Evolutionary conservation across 2,888 invertebrate genomes (phyloP).

Genomic region (Deilephila elpenor): DNA sequence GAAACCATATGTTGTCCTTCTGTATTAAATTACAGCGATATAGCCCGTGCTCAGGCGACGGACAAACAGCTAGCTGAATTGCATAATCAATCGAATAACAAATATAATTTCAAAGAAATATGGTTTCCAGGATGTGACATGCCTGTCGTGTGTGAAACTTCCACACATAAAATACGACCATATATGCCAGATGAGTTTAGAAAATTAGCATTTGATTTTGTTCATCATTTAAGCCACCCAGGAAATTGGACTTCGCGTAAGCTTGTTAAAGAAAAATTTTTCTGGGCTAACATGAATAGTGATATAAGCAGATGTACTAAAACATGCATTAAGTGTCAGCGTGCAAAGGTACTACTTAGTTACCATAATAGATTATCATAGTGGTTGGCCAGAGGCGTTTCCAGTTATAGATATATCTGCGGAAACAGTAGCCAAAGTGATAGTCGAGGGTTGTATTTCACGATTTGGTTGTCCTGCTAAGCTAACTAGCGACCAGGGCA

Average conservation of each 20-base stretch:
- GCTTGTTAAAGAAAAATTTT: too few relatives aligned
- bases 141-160: background rate
- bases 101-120: too few relatives aligned
- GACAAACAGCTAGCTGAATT: constrained; percentile 2
- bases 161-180: background rate
- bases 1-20: constrained; percentile 37
- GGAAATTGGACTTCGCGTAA: too few relatives aligned
- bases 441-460: constrained; percentile 43
- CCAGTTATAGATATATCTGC: constrained; percentile 39
- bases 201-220: background rate
- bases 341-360: constrained; percentile 1
- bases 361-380: background rate
- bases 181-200: background rate
- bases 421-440: constrained; percentile 44
- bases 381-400: constrained; percentile 31
- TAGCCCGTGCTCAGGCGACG: constrained; percentile 31
- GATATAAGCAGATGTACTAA: constrained; percentile 2
- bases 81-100: too few relatives aligned
- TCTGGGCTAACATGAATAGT: background rate
- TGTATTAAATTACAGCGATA: constrained; percentile 29
- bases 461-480: constrained; percentile 41
- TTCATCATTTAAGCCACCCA: background rate
- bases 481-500: constrained; percentile 40
- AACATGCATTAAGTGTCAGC: constrained; percentile 7
- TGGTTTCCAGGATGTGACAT: background rate